Evolutionary conservation across 2,113 vertebrate genomes (phyloP).

Genomic region (Osmerus mordax): DNA sequence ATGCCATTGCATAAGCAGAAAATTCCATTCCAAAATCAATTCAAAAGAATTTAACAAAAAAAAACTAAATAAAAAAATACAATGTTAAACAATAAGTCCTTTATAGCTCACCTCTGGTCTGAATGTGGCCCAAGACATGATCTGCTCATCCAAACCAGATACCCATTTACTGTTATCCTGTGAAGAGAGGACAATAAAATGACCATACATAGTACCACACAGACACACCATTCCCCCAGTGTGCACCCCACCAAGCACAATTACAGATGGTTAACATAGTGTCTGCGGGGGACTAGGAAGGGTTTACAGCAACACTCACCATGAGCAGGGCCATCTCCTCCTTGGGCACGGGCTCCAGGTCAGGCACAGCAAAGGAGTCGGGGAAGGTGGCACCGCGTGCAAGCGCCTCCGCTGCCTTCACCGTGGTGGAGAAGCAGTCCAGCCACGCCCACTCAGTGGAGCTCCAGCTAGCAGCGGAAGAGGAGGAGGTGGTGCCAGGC

Average conservation of each 20-base stretch:
- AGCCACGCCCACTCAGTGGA: slow-evolving; percentile 94
- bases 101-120: slow-evolving; percentile 83
- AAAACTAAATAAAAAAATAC: background rate
- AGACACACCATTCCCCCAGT: background rate
- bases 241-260: background rate
- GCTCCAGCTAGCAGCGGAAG: slow-evolving; percentile 70
- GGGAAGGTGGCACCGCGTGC: slow-evolving; percentile 87
- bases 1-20: background rate
- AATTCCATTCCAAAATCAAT: background rate
- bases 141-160: slow-evolving; percentile 93
- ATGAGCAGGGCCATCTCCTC: slow-evolving; percentile 89
- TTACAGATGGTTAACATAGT: background rate
- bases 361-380: slow-evolving; percentile 88
- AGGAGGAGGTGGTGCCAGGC: slow-evolving; percentile 45
- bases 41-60: background rate
- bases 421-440: slow-evolving; percentile 91
- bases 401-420: slow-evolving; percentile 93
- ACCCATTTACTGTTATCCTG: slow-evolving; percentile 97
- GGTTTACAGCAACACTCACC: slow-evolving; percentile 68
- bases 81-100: background rate
- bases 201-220: background rate
- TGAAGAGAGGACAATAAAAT: slow-evolving; percentile 25
- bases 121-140: slow-evolving; percentile 97
- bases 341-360: slow-evolving; percentile 90
- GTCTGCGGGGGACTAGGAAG: background rate